phyloP scores from a whole-genome alignment of 2,888 invertebrate species.

The Netelia fuscicornis region DNA sequence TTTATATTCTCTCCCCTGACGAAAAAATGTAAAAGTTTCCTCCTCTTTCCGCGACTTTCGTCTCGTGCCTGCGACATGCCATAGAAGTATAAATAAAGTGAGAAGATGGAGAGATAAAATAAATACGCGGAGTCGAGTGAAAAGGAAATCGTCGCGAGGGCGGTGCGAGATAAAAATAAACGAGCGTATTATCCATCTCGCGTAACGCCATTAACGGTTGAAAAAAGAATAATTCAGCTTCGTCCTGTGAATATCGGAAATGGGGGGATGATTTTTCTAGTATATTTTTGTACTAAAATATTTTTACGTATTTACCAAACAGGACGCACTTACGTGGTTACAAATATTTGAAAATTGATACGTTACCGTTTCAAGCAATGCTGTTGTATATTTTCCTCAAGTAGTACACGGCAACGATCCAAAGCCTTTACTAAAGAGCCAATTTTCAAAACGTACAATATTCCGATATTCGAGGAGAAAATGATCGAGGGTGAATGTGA shows the following conservation, averaged over 20 bases:
- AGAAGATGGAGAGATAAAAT: constrained; percentile 15
- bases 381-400: no score
- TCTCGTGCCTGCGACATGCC: background rate
- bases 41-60: background rate
- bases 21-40: constrained; percentile 22
- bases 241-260: constrained; percentile 25
- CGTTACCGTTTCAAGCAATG: no score
- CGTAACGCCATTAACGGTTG: constrained; percentile 27
- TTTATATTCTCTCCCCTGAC: constrained; percentile 21
- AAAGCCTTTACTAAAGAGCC: constrained; percentile 28
- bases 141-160: constrained; percentile 45
- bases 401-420: no score
- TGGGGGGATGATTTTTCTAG: background rate
- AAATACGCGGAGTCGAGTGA: constrained; percentile 37
- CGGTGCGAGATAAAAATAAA: constrained; percentile 32
- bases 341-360: no score
- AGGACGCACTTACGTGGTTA: no score
- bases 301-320: no score
- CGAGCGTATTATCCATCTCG: constrained; percentile 41
- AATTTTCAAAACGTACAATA: constrained; percentile 42
- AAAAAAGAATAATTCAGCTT: constrained; percentile 33
- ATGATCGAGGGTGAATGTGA: background rate
- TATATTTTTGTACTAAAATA: background rate
- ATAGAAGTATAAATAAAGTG: constrained; percentile 19
- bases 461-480: constrained; percentile 32